Base-by-base conservation (phyloP, 1,140 invertebrate species). In the Temnothorax nylanderi region DNA sequence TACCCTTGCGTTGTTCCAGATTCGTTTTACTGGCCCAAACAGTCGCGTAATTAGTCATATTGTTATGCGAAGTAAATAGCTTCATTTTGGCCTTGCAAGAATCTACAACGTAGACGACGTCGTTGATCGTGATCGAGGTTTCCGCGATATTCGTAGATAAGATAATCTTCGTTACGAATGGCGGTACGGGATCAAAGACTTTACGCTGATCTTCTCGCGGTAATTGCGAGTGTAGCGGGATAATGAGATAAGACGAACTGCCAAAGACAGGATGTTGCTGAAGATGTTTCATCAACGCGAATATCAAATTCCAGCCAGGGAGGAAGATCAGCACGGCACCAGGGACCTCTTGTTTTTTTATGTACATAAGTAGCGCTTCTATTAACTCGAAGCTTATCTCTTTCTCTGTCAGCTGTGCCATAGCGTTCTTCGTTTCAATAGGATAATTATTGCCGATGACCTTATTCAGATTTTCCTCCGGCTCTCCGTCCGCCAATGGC, bases 31-130 rank as follows among this genome's bases (percentile, higher is more conserved):
- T 98, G 0, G 98, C 98, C 98, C 98, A 99, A 18, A 99, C 98
- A 0, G 98, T 98, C 0, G 98, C 98, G 93, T 99, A 99, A 91
- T 98, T 99, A 0, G 98, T 98, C 96, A 99, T 98, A 94, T 99
- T 99, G 92, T 99, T 99, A 92, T 99, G 98, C 0, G 98, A 98
- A 1, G 98, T 98, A 92, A 99, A 99, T 58, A 99, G 96, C 92
- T 99, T 99, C 96, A 99, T 98, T 93, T 99, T 99, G 0, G 98
- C 98, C 95, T 99, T 99, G 93, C 99, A 99, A 54, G 97, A 98
- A 94, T 99, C 99, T 90, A 99, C 98, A 0, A 99, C 99, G 94
- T 98, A 99, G 2, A 99, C 99, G 8, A 99, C 98, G 94, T 99
- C 99, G 93, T 99, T 98, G 88, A 99, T 99, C 6, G 99, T 99